Base-by-base conservation (phyloP, 2,888 invertebrate species). In the Aphidius colemani region DNA sequence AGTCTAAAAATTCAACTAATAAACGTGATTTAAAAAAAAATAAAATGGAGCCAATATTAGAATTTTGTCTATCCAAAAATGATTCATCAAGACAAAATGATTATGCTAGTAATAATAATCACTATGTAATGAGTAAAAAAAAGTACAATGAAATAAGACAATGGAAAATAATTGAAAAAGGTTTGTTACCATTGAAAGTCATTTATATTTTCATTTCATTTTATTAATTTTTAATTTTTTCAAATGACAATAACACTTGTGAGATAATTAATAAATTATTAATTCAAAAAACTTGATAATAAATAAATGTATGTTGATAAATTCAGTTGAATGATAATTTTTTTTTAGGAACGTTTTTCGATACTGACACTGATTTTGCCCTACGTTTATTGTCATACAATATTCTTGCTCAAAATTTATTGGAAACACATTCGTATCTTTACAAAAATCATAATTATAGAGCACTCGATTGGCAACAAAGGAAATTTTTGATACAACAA, bases 311-410 rank as follows among this genome's bases (percentile, higher is more conserved):
- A n/a, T 18, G 13, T 18, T 10, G 41, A 7, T 1, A 40, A 30
- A 41, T 13, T 59, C 0, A 3, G 8, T 39, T 8, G 1, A 46
- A 9, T n/a, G 8, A 13, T 50, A 3, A 50, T 0, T 50, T 13
- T 40, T 9, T 70, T 67, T 60, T 64, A 81, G 80, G 69, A 57
- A 71, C 69, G 44, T 60, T 67, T 10, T 62, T 67, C 30, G 74
- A 74, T 80, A 55, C 76, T 39, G 85, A 81, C 30, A 76, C 82
- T 10, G 76, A 82, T 43, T 84, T 87, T 65, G 81, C 81, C 63
- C 89, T 95, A 73, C 89, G 87, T 66, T 81, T 96, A 41, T 85
- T 95, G 79, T 92, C 92, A 0, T 97, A 95, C 82, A 97, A 98
- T 81, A 90, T 97, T 41, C 83, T 97, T 64, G 91, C 96, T 0